Evolutionary conservation across 2,797 vertebrate genomes (phyloP).

Genomic region (Mormyrus proboscirostris): DNA sequence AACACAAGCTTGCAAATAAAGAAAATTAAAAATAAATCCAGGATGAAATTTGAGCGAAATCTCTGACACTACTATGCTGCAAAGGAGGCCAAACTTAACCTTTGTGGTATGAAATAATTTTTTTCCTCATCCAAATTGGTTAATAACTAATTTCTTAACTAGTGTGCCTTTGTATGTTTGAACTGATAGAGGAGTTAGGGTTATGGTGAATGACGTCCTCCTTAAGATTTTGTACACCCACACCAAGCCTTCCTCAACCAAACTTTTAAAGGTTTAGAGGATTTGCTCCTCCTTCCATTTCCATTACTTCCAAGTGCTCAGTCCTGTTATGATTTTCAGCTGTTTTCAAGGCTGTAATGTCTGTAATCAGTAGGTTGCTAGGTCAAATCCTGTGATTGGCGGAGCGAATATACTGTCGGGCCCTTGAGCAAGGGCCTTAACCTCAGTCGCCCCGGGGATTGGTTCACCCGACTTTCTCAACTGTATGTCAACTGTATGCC

Average conservation of each 20-base stretch:
- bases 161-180: not conserved
- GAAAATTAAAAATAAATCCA: not conserved
- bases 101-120: not conserved
- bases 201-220: not conserved
- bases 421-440: not conserved
- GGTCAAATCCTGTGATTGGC: not conserved
- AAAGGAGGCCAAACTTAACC: not conserved
- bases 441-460: not conserved
- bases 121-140: not conserved
- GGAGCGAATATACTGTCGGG: not conserved
- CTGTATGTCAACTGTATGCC: not conserved
- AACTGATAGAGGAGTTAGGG: not conserved
- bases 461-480: not conserved
- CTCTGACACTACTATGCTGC: not conserved
- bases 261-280: not conserved
- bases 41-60: not conserved
- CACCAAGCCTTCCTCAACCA: not conserved
- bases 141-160: not conserved
- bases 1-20: not conserved
- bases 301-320: not conserved
- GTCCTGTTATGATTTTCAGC: not conserved
- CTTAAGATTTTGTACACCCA: not conserved
- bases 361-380: not conserved
- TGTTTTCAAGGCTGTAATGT: not conserved
- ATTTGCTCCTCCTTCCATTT: not conserved